Base-by-base conservation (phyloP, 1,140 invertebrate genomes). In the Pentalonia nigronervosa region DNA sequence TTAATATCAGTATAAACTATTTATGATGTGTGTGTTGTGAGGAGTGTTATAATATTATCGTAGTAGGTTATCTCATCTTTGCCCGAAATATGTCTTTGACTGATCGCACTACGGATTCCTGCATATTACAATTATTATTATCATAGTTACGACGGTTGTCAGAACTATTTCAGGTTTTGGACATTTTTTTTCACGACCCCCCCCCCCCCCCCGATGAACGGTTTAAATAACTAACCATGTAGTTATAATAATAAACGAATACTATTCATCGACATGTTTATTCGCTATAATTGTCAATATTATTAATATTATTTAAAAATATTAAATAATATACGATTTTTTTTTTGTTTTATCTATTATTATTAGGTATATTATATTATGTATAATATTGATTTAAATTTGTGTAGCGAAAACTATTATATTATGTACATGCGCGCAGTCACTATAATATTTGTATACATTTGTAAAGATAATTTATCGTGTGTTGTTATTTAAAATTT, bases 401-500 rank as follows among this genome's bases (percentile, higher is more conserved):
- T 41, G 53, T 41, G 56, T 47, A 67, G 60, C 45, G 9, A 30
- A 48, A 87, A 87, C 30, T 47, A 53, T 53, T 53, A 53, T 53
- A 53, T 53, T 21, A 53, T 87, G 84, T 87, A 87, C 45, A 87
- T 87, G 9, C 60, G 60, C 60, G 60, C 84, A 48, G 84, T 87
- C 45, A 25, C 47, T 89, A 56, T 56, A 56, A 89, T 41, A 56
- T 67, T 67, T 90, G 89, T 90, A 47, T 45, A 90, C 36, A 90
- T 45, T 90, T 93, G 48, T 84, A 93, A 56, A 93, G 81, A 93
- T 86, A 56, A 84, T 93, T 93, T 93, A 93, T 93, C 48, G 91
- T 93, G 91, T 93, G 91, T 93, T 93, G 91, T 93, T 93, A 93
- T 93, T 93, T 53, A 86, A 93, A 93, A 93, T 83, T 92, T 84